Base-by-base conservation (phyloP, 2,797 vertebrate species). In the Anguilla anguilla region DNA sequence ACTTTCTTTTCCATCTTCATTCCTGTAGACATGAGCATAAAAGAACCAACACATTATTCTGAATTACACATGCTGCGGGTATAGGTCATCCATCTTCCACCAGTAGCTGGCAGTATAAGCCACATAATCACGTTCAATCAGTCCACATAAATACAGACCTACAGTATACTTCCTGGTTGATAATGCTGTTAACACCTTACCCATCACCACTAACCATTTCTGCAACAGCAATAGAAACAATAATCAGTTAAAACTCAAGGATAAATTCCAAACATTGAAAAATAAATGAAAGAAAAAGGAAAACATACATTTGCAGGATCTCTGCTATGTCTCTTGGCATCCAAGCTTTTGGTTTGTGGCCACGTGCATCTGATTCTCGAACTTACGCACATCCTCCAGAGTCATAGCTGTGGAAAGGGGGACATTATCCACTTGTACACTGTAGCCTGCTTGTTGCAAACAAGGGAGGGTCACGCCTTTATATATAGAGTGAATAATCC, bases 261-360 rank as follows among this genome's bases (percentile, higher is more conserved):
- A 59, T 59, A 31, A 59, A 39, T 17, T 10, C 11, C 25, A 84
- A 25, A 84, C n/a, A 84, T 84, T 84, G 10, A 84, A 17, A 57
- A 35, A 84, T 51, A 51, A 49, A 10, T n/a, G 92, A 90, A 92
- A 94, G 91, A 81, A 86, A 61, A n/a, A 35, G 53, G 31, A 59
- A 61, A 83, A 88, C 87, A 85, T 88, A 85, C 87, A 88, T 85
- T 84, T 88, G 53, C 69, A 19, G 39, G 6, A 53, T 57, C 25
- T 49, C 4, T 17, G 31, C 83, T 88, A 88, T 59, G 84, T 85
- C 67, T 59, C 83, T 15, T 85, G 87, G 53, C 53, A 84, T 57
- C 94, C 95, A 11, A 95, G 92, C 88, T 95, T 95, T 90, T 94
- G 92, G 46, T 96, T 96, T 90, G 94, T 96, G 90, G 95, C 96